phyloP scores from a whole-genome alignment of 1,140 invertebrate genomes.

The Kradibia gibbosae region DNA sequence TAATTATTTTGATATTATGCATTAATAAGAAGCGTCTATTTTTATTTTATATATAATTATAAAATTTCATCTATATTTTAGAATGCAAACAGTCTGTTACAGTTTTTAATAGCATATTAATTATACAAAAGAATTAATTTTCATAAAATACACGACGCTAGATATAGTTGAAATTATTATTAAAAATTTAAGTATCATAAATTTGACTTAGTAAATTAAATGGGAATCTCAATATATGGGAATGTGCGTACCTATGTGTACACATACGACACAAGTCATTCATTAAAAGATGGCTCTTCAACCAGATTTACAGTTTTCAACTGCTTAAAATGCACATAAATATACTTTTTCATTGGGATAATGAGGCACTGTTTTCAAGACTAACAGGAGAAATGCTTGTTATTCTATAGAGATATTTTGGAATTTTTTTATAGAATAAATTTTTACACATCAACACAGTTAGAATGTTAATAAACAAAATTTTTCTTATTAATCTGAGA shows the following conservation, averaged over 20 bases:
- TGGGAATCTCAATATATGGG: neutral
- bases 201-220: neutral
- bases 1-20: too few species aligned
- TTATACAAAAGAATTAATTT: too few species aligned
- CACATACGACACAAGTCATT: neutral
- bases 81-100: too few species aligned
- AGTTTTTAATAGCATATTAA: too few species aligned
- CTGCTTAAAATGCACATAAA: slow-evolving; percentile 20
- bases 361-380: slow-evolving; percentile 1
- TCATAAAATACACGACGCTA: neutral
- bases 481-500: neutral
- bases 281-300: neutral
- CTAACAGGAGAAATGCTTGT: neutral
- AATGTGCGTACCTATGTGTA: too few species aligned
- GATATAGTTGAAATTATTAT: neutral
- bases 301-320: slow-evolving; percentile 14
- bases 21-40: too few species aligned
- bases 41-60: too few species aligned
- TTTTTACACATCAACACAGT: neutral
- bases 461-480: neutral
- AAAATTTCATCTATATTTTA: too few species aligned
- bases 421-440: neutral
- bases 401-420: slow-evolving; percentile 1
- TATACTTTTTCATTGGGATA: slow-evolving; percentile 22
- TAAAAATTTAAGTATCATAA: neutral